Evolutionary conservation across 53 echinoderm and acorn worm genomes (phyloP).

Genomic region (Hippasteria phrygiana): DNA sequence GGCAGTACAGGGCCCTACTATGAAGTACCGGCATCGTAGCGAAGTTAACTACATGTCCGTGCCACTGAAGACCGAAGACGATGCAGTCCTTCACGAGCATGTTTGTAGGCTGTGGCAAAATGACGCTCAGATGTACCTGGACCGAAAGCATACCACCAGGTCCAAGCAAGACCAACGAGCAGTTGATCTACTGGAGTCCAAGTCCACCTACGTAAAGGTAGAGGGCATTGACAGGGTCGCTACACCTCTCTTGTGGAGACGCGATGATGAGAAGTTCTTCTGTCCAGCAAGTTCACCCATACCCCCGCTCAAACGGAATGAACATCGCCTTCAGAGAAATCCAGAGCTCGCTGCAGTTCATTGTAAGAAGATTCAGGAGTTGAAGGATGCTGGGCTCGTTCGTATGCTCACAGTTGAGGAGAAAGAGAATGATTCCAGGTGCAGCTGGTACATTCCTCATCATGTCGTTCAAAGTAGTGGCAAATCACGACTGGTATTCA

Average conservation of each 20-base stretch:
- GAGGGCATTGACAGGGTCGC: neutral
- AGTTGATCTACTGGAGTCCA: neutral
- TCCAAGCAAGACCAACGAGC: too few relatives aligned
- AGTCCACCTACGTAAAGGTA: neutral
- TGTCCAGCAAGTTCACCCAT: too few relatives aligned
- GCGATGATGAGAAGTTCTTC: neutral
- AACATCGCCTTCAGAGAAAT: neutral
- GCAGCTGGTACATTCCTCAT: conserved; percentile 53
- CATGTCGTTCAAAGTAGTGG: conserved; percentile 33
- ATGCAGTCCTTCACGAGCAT: conserved; percentile 7
- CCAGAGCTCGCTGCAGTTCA: neutral
- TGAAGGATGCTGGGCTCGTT: neutral
- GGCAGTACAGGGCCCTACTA: conserved; percentile 35
- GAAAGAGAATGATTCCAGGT: neutral
- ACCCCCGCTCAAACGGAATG: too few relatives aligned
- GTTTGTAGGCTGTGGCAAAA: conserved; percentile 11
- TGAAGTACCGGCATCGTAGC: neutral
- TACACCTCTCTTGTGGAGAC: neutral
- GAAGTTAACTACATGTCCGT: neutral
- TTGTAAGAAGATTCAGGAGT: neutral
- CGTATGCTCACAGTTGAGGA: neutral
- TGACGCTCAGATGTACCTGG: conserved; percentile 12
- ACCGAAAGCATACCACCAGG: neutral
- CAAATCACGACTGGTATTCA: neutral
- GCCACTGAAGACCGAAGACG: neutral